Percentiles rank a stretch among this genome's conserved stretches.
phyloP scores from a whole-genome alignment of 2,888 invertebrate species.

The Candidula unifasciata region DNA sequence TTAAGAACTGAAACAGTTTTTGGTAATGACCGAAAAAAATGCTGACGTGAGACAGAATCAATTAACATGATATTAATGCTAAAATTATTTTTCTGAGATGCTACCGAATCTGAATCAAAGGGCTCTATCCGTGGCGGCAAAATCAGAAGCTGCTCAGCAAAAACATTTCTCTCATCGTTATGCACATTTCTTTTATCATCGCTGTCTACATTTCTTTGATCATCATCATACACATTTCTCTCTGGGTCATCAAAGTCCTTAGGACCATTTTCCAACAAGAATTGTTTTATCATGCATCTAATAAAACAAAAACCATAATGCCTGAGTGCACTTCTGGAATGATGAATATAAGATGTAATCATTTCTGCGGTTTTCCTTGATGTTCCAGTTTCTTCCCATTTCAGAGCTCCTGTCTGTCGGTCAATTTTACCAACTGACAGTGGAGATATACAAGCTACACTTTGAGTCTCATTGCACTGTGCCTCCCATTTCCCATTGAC shows the following conservation, averaged over 20 bases:
- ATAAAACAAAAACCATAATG: constrained; percentile 56
- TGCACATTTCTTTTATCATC: background rate
- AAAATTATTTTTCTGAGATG: constrained; percentile 32
- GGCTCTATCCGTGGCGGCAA: constrained; percentile 47
- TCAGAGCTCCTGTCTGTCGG: constrained; percentile 33
- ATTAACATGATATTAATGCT: constrained; percentile 67
- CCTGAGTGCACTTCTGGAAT: background rate
- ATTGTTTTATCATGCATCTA: constrained; percentile 42
- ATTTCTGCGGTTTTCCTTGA: background rate
- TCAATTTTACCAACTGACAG: constrained; percentile 43
- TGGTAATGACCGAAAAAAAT: constrained; percentile 67
- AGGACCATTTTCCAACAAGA: background rate
- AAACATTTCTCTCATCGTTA: background rate
- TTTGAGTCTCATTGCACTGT: constrained; percentile 13
- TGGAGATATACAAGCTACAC: constrained; percentile 39
- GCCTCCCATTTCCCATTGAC: constrained; percentile 25
- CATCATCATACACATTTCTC: background rate
- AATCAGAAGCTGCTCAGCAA: constrained; percentile 51
- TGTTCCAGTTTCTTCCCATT: constrained; percentile 44
- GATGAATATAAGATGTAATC: background rate
- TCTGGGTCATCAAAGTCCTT: constrained; percentile 2
- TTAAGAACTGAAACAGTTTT: constrained; percentile 59
- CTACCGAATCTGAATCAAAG: no score
- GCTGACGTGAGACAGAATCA: constrained; percentile 69
- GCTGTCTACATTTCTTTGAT: background rate